Percentiles rank a stretch among this genome's conserved stretches.
These are phyloP conservation scores for Elanus axillaris DNA, from an alignment of 2,113 vertebrate genomes.

Conservation along the genomic window DNA sequence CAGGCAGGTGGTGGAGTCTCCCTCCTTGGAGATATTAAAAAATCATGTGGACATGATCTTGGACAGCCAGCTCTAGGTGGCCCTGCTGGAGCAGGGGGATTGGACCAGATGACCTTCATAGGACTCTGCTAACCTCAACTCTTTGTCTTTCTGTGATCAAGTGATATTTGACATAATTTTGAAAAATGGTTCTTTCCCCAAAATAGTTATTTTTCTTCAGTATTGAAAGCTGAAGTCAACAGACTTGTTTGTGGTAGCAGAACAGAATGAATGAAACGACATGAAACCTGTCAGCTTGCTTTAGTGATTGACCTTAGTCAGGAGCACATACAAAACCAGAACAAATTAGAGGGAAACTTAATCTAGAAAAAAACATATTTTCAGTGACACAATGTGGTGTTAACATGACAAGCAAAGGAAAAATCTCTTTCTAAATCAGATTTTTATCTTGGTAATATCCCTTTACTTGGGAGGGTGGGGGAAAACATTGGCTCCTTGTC, in stretches of 20 bases:
- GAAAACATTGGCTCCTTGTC: neutral
- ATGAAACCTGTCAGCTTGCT: neutral
- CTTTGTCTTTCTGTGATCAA: neutral
- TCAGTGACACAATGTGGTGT: neutral
- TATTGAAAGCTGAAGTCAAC: neutral
- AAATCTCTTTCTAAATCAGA: neutral
- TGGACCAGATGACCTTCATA: neutral
- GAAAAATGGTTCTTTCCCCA: neutral
- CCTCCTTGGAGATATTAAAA: neutral
- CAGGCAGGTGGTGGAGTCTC: neutral
- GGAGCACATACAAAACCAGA: neutral
- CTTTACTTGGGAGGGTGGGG: neutral
- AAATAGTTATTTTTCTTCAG: neutral
- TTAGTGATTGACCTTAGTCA: neutral
- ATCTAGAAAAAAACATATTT: neutral
- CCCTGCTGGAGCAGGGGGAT: neutral
- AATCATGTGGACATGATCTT: neutral
- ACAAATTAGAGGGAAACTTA: neutral
- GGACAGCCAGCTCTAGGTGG: accelerated
- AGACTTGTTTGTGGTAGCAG: neutral
- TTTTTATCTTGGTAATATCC: neutral
- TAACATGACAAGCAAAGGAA: neutral
- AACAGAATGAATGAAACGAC: neutral
- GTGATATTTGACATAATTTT: neutral
- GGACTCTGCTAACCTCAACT: neutral